Evolutionary conservation across 2,888 invertebrate species (phyloP).

Genomic region (Polylopha cassiicola): DNA sequence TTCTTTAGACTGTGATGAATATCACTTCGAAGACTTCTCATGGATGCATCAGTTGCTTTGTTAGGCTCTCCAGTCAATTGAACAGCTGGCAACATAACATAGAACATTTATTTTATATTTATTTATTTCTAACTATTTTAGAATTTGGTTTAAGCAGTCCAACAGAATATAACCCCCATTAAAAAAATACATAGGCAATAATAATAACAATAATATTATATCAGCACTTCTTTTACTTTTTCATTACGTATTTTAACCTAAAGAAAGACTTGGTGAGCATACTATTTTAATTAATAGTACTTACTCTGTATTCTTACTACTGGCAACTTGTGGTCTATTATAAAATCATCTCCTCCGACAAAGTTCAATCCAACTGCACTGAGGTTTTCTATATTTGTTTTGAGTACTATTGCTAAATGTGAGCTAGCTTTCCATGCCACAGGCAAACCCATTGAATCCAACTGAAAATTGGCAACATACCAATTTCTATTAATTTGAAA

Average conservation of each 20-base stretch:
- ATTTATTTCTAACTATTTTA: slow-evolving; percentile 1
- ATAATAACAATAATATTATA: background rate
- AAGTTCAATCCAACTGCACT: slow-evolving; percentile 84
- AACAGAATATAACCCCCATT: background rate
- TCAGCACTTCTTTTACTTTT: background rate
- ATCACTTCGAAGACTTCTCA: slow-evolving; percentile 65
- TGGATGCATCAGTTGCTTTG: slow-evolving; percentile 63
- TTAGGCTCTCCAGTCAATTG: slow-evolving; percentile 66
- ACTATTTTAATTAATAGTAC: slow-evolving; percentile 36
- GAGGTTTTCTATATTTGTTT: slow-evolving; percentile 86
- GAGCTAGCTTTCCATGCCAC: slow-evolving; percentile 88
- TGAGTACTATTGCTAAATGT: slow-evolving; percentile 84
- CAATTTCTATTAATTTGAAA: slow-evolving; percentile 1
- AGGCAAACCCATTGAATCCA: slow-evolving; percentile 87
- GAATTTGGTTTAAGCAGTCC: background rate
- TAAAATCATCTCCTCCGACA: slow-evolving; percentile 80
- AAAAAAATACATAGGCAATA: slow-evolving; percentile 5
- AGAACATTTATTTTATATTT: background rate
- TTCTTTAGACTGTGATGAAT: slow-evolving; percentile 55
- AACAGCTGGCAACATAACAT: slow-evolving; percentile 48
- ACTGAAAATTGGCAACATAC: slow-evolving; percentile 58
- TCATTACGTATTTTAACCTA: background rate
- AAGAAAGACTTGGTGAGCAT: background rate
- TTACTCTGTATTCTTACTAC: slow-evolving; percentile 88
- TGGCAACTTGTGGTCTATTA: slow-evolving; percentile 86